These are phyloP conservation scores for Syngnathus floridae DNA, from an alignment of 2,113 vertebrate species.

Conservation along the genomic window DNA sequence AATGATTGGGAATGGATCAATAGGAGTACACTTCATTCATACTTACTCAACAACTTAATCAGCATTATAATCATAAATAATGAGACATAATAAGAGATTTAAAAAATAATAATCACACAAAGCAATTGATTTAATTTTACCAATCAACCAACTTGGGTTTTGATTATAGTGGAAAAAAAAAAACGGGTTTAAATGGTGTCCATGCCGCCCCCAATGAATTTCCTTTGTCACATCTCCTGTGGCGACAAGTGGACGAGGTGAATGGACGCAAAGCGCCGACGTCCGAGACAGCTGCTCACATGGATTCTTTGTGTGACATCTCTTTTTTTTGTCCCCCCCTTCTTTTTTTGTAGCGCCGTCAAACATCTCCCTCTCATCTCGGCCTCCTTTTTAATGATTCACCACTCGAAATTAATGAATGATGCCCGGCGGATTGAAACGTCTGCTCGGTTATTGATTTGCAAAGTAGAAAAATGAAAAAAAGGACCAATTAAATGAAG, in stretches of 20 bases:
- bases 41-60: no score
- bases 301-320: constrained; percentile 3
- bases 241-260: constrained; percentile 8
- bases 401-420: constrained; percentile 5
- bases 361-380: constrained; percentile 10
- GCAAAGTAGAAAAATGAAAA: neutral
- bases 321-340: constrained; percentile 18
- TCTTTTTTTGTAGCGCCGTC: constrained; percentile 12
- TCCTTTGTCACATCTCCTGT: constrained; percentile 20
- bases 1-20: no score
- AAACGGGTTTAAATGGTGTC: no score
- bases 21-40: no score
- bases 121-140: neutral
- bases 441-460: neutral
- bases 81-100: no score
- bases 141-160: neutral
- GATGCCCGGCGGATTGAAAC: neutral
- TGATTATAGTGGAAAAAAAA: no score
- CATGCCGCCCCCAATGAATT: neutral
- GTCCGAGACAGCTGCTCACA: constrained; percentile 54
- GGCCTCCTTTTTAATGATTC: constrained; percentile 7
- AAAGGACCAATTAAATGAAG: neutral
- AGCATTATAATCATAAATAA: no score
- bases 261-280: constrained; percentile 56
- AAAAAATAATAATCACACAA: no score